Conservation (phyloP, 1,140 invertebrate species). For the Hermatobates lingyangjiaoensis region DNA sequence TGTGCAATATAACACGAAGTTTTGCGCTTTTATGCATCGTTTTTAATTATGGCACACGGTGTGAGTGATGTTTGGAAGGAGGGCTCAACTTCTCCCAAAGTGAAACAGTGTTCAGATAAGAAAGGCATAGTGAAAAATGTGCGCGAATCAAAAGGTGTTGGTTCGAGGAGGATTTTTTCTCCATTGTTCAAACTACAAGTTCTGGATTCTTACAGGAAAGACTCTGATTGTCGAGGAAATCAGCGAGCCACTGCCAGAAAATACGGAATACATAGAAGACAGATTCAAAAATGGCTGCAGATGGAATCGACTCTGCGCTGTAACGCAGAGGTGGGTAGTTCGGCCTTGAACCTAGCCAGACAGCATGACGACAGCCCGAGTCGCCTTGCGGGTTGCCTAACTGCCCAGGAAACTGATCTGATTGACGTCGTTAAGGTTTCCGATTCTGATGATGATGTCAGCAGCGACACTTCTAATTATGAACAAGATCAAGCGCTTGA, state of each 20-base stretch:
- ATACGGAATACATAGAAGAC: constrained; percentile 64
- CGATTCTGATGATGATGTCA: constrained; percentile 14
- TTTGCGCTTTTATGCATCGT: constrained; percentile 24
- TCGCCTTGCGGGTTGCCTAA: constrained; percentile 17
- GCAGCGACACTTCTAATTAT: constrained; percentile 9
- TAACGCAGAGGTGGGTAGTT: constrained; percentile 15
- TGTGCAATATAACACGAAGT: constrained; percentile 24
- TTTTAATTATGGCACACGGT: constrained; percentile 34
- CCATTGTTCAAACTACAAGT: constrained; percentile 66
- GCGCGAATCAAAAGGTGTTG: constrained; percentile 34
- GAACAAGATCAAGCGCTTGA: constrained; percentile 18
- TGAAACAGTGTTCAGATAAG: constrained; percentile 27
- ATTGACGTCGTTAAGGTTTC: constrained; percentile 14
- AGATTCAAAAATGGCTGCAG: constrained; percentile 78
- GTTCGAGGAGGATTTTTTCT: constrained; percentile 61
- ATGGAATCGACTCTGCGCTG: constrained; percentile 52
- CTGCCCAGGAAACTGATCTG: constrained; percentile 8
- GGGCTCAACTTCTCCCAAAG: constrained; percentile 23
- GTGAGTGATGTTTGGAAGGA: constrained; percentile 30
- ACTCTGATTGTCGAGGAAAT: constrained; percentile 66
- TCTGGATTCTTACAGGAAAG: constrained; percentile 60
- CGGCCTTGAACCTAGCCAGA: constrained; percentile 32
- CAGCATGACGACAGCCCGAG: constrained; percentile 27
- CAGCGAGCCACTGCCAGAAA: constrained; percentile 68
- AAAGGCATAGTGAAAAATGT: constrained; percentile 26